A percentile compares a stretch with the other conserved stretches of the same genome.
Evolutionary conservation across 2,888 invertebrate species (phyloP).

Genomic region (Dryocosmus kuriphilus): DNA sequence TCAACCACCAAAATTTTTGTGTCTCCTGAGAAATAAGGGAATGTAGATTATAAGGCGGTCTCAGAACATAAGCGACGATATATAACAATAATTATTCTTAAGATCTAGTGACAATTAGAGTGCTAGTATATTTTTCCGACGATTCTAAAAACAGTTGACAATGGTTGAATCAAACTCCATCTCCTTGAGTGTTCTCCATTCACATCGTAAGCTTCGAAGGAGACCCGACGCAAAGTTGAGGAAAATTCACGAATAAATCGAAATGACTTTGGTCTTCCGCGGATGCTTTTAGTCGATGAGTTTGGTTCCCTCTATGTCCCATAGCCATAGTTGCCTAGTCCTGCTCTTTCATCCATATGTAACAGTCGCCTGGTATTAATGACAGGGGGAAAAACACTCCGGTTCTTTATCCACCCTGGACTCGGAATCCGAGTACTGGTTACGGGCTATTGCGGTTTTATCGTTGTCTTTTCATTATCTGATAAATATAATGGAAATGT

Average conservation of each 20-base stretch:
- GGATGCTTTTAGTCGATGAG: conserved; percentile 78
- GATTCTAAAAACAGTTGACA: too few relatives aligned
- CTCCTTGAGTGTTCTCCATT: background rate
- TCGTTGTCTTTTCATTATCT: conserved; percentile 72
- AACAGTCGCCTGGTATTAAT: conserved; percentile 78
- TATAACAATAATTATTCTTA: too few relatives aligned
- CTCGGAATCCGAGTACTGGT: conserved; percentile 45
- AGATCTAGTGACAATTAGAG: too few relatives aligned
- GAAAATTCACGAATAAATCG: conserved; percentile 65
- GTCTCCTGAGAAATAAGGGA: too few relatives aligned
- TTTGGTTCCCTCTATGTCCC: conserved; percentile 68
- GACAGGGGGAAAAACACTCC: conserved; percentile 71
- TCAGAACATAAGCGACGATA: too few relatives aligned
- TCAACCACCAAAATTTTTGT: too few relatives aligned
- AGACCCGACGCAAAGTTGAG: background rate
- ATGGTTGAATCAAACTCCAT: background rate
- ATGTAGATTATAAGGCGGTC: too few relatives aligned
- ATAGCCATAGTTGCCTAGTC: conserved; percentile 67
- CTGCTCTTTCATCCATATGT: conserved; percentile 76
- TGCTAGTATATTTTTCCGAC: too few relatives aligned
- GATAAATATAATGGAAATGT: conserved; percentile 75
- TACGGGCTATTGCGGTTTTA: conserved; percentile 66
- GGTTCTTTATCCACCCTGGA: conserved; percentile 65
- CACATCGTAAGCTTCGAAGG: background rate
- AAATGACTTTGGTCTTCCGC: conserved; percentile 71